A percentile compares a stretch with the other conserved stretches of the same genome.
Conservation (phyloP, 2,113 vertebrate genomes). For the Zosterops japonicus region DNA sequence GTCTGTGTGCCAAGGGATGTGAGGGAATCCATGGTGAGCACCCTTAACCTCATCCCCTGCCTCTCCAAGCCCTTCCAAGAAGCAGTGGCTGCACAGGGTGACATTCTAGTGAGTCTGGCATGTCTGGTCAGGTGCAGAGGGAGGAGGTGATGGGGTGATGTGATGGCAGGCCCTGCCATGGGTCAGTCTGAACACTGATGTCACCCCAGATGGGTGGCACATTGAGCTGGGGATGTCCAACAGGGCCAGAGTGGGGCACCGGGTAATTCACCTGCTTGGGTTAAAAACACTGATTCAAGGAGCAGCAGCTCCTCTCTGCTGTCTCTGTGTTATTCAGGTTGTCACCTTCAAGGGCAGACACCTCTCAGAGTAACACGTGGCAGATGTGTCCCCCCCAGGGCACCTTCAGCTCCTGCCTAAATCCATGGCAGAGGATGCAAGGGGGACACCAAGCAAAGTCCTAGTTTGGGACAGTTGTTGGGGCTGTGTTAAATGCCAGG, state of each 20-base stretch:
- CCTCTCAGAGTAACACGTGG: neutral
- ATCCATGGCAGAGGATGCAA: neutral
- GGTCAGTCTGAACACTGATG: neutral
- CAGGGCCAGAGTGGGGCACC: neutral
- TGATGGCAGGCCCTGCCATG: accelerated
- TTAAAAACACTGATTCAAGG: neutral
- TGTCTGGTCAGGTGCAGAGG: accelerated
- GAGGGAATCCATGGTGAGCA: neutral
- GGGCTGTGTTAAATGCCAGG: neutral
- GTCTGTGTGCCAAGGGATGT: no score
- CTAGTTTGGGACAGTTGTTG: accelerated
- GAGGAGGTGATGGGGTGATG: neutral
- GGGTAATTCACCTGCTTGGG: no score
- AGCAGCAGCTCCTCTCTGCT: neutral
- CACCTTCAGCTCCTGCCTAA: neutral
- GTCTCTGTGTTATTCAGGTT: neutral
- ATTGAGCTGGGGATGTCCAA: accelerated
- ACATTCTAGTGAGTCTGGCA: neutral
- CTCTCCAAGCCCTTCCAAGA: neutral
- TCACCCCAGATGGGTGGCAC: accelerated
- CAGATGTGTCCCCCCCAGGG: neutral
- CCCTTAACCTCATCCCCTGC: neutral
- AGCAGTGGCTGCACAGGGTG: neutral
- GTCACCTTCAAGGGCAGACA: neutral
- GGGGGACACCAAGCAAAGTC: no score